Evolutionary conservation across 2,113 vertebrate genomes (phyloP), one percentile per base, ranked within the genome.

Genomic region (Phoxinus phoxinus): DNA sequence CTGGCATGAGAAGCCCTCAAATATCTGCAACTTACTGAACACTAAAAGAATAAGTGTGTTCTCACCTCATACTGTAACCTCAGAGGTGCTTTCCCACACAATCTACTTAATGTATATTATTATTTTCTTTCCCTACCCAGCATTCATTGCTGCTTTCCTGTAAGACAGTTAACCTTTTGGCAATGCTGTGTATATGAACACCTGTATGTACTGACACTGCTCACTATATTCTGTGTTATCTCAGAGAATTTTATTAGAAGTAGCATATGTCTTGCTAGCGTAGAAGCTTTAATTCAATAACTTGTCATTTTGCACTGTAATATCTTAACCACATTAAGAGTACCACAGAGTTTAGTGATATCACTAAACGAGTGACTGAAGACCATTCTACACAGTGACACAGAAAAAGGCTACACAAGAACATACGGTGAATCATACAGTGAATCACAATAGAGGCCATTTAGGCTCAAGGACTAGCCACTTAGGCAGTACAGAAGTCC

Each of bases 131-230:
- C 78, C 59, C 63, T 51, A 65, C 56, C 85, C 83, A 85, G 76
- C 59, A 83, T 72, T 72, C 74, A 80, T 76, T 83, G 83, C 82
- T 82, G 78, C 85, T 85, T 87, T 85, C 85, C 83, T 85, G 73
- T 87, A 44, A 72, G 73, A 86, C 56, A 67, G 51, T 69, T 56
- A 83, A 85, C 61, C n/a, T 83, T 65, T 15, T 48, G 59, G 35
- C 41, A 21, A 80, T 85, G 79, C 83, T 85, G 78, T 89, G 88
- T 88, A 86, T 84, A 86, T 76, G 80, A 56, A 77, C 72, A 81
- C 32, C 65, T 75, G 58, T 84, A 85, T 85, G 73, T 58, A 86
- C 87, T 81, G 71, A 75, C 35, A 73, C 79, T 81, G 72, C 85
- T 86, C 59, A 75, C 69, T 82, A 74, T 67, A 35, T 63, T 76